Base-by-base conservation (phyloP, 2,797 vertebrate genomes). In the Crocodylus rhombifer region DNA sequence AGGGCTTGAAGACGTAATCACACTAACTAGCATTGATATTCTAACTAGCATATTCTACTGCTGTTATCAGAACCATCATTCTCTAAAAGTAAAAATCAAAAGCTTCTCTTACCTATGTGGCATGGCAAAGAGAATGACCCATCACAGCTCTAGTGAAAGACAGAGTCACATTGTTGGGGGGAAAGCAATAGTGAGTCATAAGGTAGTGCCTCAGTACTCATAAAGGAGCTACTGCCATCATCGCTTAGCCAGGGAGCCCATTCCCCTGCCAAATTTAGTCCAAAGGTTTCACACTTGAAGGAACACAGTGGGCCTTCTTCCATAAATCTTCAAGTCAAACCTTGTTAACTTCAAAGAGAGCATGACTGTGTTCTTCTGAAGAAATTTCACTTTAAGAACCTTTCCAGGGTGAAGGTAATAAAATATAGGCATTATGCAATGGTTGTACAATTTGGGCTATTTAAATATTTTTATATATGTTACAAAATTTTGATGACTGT, bases 101-200 rank as follows among this genome's bases (percentile, higher is more conserved):
- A 74, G 5, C 61, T 84, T 75, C 58, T 76, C 16, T n/a, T 77
- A 74, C 30, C 10, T 36, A 30, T 57, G 11, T 30, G 16, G 15
- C 67, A 23, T 13, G 30, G 57, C 7, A 15, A 79, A 74, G 25
- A 36, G 36, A 89, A 86, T 7, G 12, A 51, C 69, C 67, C 82
- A 21, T 1, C 28, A 8, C 42, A 65, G 12, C 15, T 80, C 25
- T 16, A 16, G 30, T 18, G 4, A 84, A 65, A 84, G 89, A 65
- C 1, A 82, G 80, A 62, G 51, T 75, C 0, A 0, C 5, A 18
- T 25, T 18, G 62, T 5, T 8, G 86, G 11, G 30, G 88, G 64
- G 61, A 88, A 91, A 67, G 42, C 15, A 18, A 84, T 80, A 73
- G 25, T 2, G n/a, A 30, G 7, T 33, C 80, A 20, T 0, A 87